phyloP scores from a whole-genome alignment of 2,113 vertebrate genomes.

The Bos javanicus region DNA sequence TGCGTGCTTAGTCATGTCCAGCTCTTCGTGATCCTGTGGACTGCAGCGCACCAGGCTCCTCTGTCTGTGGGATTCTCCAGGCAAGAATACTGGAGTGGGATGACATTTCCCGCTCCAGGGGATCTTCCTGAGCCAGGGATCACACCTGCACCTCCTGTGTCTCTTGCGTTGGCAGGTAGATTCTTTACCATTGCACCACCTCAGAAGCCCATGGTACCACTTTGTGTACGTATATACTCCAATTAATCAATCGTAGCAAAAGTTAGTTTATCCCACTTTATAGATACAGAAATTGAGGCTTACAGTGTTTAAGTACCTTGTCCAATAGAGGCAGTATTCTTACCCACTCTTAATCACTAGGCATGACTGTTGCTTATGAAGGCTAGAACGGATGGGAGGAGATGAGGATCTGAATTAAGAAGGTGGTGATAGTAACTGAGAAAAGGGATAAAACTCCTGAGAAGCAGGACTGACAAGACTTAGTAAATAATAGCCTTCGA shows the following conservation, averaged over 20 bases:
- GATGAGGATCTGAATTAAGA: not conserved
- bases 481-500: not conserved
- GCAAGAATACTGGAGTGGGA: not conserved
- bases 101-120: not conserved
- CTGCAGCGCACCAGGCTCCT: not conserved
- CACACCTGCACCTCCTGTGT: not conserved
- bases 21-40: rapidly evolving
- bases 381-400: not conserved
- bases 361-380: not conserved
- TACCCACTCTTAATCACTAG: not conserved
- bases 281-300: not conserved
- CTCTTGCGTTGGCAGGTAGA: not conserved
- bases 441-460: not conserved
- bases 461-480: not conserved
- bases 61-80: not conserved
- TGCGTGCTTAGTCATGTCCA: not conserved
- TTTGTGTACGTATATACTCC: not conserved
- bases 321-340: not conserved
- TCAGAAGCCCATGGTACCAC: not conserved
- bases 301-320: not conserved
- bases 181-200: not conserved
- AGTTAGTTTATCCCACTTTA: not conserved
- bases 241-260: not conserved
- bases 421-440: not conserved
- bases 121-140: not conserved